Evolutionary conservation across 1,140 invertebrate species (phyloP).

Genomic region (Centruroides vittatus): DNA sequence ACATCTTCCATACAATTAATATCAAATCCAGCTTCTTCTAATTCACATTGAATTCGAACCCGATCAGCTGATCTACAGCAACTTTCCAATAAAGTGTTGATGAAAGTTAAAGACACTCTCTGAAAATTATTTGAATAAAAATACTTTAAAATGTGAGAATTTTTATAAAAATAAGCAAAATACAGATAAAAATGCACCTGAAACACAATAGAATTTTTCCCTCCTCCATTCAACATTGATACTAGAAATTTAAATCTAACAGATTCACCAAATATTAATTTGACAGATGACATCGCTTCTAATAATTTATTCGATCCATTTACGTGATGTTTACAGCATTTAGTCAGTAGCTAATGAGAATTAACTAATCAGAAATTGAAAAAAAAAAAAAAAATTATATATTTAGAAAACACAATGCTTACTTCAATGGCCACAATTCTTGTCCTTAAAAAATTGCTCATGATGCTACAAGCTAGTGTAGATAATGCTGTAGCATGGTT

Average conservation of each 20-base stretch:
- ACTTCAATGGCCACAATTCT: constrained; percentile 68
- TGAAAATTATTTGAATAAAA: background rate
- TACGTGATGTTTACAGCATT: constrained; percentile 21
- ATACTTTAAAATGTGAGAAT: background rate
- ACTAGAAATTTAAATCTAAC: constrained; percentile 72
- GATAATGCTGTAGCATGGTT: constrained; percentile 47
- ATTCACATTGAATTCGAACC: constrained; percentile 76
- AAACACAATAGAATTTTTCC: background rate
- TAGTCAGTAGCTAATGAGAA: constrained; percentile 27
- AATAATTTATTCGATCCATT: constrained; percentile 62
- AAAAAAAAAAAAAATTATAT: background rate
- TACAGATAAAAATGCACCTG: constrained; percentile 3
- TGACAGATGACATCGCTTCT: constrained; percentile 74
- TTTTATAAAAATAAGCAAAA: background rate
- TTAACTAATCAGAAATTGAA: background rate
- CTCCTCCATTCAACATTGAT: constrained; percentile 48
- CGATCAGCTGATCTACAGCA: constrained; percentile 54
- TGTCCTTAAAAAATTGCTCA: constrained; percentile 69
- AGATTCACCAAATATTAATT: constrained; percentile 80
- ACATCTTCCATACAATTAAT: constrained; percentile 52
- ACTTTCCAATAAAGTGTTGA: constrained; percentile 65
- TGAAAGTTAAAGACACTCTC: constrained; percentile 51
- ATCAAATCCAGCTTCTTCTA: constrained; percentile 69
- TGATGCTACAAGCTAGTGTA: constrained; percentile 69
- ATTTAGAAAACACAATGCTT: constrained; percentile 4